Base-by-base conservation (phyloP, 1,140 invertebrate genomes). In the Pseudomyrmex pallidus region DNA sequence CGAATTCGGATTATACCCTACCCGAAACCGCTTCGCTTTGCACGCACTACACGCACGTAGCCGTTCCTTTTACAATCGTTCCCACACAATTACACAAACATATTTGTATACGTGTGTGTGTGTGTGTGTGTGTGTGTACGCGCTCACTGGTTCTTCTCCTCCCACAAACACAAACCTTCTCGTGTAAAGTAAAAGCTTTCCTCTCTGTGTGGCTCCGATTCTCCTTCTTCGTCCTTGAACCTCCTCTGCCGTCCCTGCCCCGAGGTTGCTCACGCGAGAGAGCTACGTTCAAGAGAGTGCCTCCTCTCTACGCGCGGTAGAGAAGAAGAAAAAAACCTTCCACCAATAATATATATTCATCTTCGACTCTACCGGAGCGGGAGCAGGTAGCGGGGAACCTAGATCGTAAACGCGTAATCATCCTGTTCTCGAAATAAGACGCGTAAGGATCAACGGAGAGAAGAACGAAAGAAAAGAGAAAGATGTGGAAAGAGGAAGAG, bases 341-440 rank as follows among this genome's bases (percentile, higher is more conserved):
- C 82, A 59, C 35, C 76, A 67, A 84, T 84, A 56, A 54, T 72
- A 59, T 82, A 61, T 82, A 67, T 83, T 63, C 80, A 77, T 66
- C 59, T 74, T 46, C 82, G 68, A 80, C 57, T 59, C 9, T 12
- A 5, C 12, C 76, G n/a, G n/a, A 80, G 73, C 56, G 46, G 67
- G 52, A 77, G 77, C 85, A 87, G 83, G 87, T 85, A 87, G 87
- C 85, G 54, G 73, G 62, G 57, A 64, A 66, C 52, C 70, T 74
- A 73, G 82, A 80, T 89, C 80, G 78, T 89, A 87, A 87, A 90
- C 67, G 88, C 83, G 82, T 90, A 89, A 90, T 90, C 77, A 77
- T 89, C 85, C 57, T 84, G 74, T 70, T 82, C 78, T 62, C 78
- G 35, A 74, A 74, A 82, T 74, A 74, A 73, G 59, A 82, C 57